Evolutionary conservation across 2,888 invertebrate genomes (phyloP).

Genomic region (Eupeodes luniger): DNA sequence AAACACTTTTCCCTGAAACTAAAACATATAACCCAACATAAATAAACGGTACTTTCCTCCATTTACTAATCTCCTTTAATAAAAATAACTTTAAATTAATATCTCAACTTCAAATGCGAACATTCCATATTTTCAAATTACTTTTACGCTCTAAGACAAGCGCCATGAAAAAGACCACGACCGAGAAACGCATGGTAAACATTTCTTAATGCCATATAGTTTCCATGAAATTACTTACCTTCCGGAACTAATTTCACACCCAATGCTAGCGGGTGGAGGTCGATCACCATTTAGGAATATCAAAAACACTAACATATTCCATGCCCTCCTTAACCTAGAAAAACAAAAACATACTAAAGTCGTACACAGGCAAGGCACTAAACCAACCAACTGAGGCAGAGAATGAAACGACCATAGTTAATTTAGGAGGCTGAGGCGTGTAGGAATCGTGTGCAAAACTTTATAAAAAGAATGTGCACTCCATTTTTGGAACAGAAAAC

Average conservation of each 20-base stretch:
- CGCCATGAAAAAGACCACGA: slow-evolving; percentile 63
- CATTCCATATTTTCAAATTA: slow-evolving; percentile 41
- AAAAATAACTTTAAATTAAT: slow-evolving; percentile 48
- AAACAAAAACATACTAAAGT: not conserved
- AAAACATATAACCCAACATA: not conserved
- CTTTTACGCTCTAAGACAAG: slow-evolving; percentile 36
- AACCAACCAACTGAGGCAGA: not conserved
- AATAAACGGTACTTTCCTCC: slow-evolving; percentile 42
- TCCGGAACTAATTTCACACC: slow-evolving; percentile 73
- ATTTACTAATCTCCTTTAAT: slow-evolving; percentile 40
- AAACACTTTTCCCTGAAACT: not conserved
- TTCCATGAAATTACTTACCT: slow-evolving; percentile 70
- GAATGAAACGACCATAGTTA: slow-evolving; percentile 16
- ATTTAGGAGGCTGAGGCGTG: slow-evolving; percentile 52
- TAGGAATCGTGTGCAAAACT: slow-evolving; percentile 42
- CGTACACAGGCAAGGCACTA: too few species aligned
- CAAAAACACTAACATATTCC: slow-evolving; percentile 36
- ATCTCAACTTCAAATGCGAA: slow-evolving; percentile 46
- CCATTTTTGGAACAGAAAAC: slow-evolving; percentile 49
- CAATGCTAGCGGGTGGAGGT: slow-evolving; percentile 74
- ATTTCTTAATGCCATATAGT: slow-evolving; percentile 51
- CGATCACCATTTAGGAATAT: slow-evolving; percentile 64
- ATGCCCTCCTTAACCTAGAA: slow-evolving; percentile 63
- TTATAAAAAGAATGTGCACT: slow-evolving; percentile 53
- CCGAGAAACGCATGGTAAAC: slow-evolving; percentile 27